phyloP scores from a whole-genome alignment of 2,113 vertebrate genomes.

The Microtus pennsylvanicus region DNA sequence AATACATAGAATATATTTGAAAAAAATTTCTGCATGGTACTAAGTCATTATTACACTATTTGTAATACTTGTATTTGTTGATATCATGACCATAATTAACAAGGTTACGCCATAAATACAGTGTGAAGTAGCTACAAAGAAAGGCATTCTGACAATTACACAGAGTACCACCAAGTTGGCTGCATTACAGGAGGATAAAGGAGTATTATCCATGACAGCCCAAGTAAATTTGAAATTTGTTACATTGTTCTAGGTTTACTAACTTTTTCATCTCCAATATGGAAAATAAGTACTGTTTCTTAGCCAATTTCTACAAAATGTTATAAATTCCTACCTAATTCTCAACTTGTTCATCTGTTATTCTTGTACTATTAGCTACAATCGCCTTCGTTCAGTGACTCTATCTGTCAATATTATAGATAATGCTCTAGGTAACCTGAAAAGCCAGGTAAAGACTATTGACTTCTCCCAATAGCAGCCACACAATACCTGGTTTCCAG shows the following conservation, averaged over 20 bases:
- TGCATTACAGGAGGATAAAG: conserved; percentile 18
- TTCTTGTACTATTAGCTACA: background rate
- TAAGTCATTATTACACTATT: background rate
- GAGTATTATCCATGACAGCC: background rate
- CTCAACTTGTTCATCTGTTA: background rate
- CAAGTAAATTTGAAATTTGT: background rate
- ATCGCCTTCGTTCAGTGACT: background rate
- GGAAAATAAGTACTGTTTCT: background rate
- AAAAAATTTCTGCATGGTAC: background rate
- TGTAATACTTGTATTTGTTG: background rate
- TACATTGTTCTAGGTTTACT: background rate
- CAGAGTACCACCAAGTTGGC: background rate
- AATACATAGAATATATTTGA: conserved; percentile 12
- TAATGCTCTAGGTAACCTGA: background rate
- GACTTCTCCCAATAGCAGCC: background rate
- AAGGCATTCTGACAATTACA: background rate
- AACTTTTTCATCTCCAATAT: background rate
- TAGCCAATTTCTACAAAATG: background rate
- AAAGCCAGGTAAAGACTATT: background rate
- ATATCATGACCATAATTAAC: background rate
- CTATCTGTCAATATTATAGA: background rate
- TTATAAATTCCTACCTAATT: background rate
- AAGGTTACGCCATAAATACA: conserved; percentile 17
- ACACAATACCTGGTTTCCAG: background rate
- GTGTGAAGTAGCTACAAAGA: conserved; percentile 11